A percentile compares a stretch with the other conserved stretches of the same genome.
Conservation (phyloP, 2,797 vertebrate genomes). For the Rhinoraja longicauda region DNA sequence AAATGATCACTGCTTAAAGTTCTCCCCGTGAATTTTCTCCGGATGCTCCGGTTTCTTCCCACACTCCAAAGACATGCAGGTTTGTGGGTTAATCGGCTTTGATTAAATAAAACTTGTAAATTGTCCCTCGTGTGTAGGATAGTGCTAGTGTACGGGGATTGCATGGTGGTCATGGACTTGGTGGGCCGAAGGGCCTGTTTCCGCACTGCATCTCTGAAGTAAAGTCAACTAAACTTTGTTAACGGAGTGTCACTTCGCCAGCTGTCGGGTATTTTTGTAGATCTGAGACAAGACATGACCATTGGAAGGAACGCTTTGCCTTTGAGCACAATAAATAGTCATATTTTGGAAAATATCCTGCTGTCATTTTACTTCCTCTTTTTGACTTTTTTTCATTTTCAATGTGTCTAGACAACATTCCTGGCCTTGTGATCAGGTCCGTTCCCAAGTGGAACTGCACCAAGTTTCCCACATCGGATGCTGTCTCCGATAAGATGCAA, state of each 20-base stretch:
- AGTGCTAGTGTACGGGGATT: too few relatives aligned
- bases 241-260: neutral
- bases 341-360: neutral
- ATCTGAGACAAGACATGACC: too few relatives aligned
- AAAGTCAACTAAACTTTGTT: neutral
- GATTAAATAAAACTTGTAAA: too few relatives aligned
- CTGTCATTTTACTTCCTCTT: constrained; percentile 4
- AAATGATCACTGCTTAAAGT: neutral
- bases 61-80: too few relatives aligned
- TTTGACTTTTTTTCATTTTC: neutral
- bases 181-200: too few relatives aligned
- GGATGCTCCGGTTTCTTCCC: too few relatives aligned
- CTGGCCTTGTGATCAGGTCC: neutral
- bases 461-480: neutral
- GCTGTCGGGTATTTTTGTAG: neutral
- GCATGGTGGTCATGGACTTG: too few relatives aligned
- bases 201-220: too few relatives aligned
- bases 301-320: neutral
- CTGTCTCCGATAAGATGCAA: neutral
- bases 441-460: neutral
- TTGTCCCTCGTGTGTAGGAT: too few relatives aligned
- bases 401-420: constrained; percentile 28
- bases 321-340: neutral
- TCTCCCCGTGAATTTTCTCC: too few relatives aligned
- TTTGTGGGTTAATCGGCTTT: too few relatives aligned